Evolutionary conservation across 2,113 vertebrate genomes (phyloP), one percentile per base, ranked within the genome.

Genomic region (Urocolius indicus): DNA sequence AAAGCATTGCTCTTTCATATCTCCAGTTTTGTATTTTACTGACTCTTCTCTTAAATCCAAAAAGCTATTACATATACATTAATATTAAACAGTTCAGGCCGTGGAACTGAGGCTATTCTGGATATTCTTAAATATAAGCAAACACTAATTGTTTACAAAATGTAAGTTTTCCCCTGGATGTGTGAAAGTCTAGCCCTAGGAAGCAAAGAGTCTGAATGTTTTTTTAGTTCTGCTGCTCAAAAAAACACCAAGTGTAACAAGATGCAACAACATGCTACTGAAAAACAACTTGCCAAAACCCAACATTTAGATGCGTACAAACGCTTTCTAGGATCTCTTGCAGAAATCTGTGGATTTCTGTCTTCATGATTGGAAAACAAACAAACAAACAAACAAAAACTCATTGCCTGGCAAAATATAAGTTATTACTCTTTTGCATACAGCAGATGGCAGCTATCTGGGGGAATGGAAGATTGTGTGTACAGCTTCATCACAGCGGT

Each of bases 371-470:
- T 71, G 84, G 82, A 94, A 95, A 89, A 80, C 30, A 95, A 93
- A 87, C 48, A 92, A 74, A 91, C 65, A 96, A 92, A 90, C 78
- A 88, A 87, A 82, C 63, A 92, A 95, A 91, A 66, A 16, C 96
- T 85, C 95, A 96, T 90, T 85, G 98, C 97, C 97, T 98, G 98
- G 98, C 98, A 98, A 98, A 97, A 97, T 97, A 98, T 98, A 98
- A 98, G 98, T 98, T 98, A 96, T 93, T 74, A 96, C 97, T 99
- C 98, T 98, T 99, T 98, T 99, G 98, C 98, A 99, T 98, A 98
- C 96, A 98, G 98, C 99, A 99, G 99, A 99, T 99, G 99, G 99
- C 97, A 98, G 96, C 98, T 98, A 98, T 98, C 97, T 97, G 97
- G 97, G 97, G 97, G 98, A 97, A 98, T 97, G 97, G 96, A 97